phyloP scores from a whole-genome alignment of 2,797 vertebrate genomes.

The Rhynchotus rufescens region DNA sequence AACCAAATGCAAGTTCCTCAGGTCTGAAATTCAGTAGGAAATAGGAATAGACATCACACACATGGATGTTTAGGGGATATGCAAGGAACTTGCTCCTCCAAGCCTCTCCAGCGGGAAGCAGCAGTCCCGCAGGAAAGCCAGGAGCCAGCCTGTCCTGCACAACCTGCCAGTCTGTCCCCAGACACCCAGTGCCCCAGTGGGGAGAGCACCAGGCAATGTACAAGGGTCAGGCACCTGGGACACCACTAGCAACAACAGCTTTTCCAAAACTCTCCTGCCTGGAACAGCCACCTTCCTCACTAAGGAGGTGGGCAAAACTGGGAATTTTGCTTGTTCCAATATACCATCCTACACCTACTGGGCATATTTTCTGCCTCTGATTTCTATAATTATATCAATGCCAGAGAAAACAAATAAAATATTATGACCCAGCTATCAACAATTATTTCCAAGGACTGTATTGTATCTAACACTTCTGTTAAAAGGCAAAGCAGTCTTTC shows the following conservation, averaged over 20 bases:
- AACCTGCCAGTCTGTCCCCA: no score
- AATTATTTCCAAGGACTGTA: no score
- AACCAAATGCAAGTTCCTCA: neutral
- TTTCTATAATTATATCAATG: neutral
- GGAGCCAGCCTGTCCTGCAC: no score
- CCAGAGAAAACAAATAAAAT: neutral
- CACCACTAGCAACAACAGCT: no score
- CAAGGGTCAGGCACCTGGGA: no score
- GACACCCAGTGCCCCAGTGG: no score
- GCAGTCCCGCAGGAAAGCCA: neutral
- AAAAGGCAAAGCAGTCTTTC: no score
- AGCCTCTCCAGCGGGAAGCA: no score
- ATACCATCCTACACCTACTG: fast-evolving
- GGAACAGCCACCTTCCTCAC: neutral
- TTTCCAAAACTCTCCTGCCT: neutral
- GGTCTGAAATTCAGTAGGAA: neutral
- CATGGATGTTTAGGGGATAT: neutral
- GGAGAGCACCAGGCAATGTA: no score
- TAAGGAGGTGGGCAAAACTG: neutral
- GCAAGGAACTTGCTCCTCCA: neutral
- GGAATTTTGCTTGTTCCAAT: fast-evolving
- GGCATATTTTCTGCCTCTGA: neutral
- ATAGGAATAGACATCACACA: neutral
- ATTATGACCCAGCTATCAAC: neutral
- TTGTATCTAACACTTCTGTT: neutral